Conservation (phyloP, 2,113 vertebrate genomes). For the Carassius auratus region DNA sequence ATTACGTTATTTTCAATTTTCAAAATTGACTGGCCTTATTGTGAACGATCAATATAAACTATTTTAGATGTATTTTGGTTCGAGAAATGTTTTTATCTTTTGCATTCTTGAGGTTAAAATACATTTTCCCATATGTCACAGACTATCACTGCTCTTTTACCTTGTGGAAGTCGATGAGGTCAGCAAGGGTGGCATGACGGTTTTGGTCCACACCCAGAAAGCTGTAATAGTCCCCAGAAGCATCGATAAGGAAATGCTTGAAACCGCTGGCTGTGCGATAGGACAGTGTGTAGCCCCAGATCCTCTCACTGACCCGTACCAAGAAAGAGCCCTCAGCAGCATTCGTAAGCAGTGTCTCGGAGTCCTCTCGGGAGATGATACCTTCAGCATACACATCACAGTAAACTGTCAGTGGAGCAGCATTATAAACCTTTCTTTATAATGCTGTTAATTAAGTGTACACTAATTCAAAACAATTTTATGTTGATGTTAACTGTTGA, state of each 20-base stretch:
- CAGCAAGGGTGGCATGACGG: conserved; percentile 80
- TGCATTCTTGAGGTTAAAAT: background rate
- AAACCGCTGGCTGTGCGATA: conserved; percentile 80
- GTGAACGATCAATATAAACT: background rate
- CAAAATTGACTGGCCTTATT: background rate
- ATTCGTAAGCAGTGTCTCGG: conserved; percentile 80
- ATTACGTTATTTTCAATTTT: background rate
- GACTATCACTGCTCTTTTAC: conserved; percentile 58
- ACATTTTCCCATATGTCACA: background rate
- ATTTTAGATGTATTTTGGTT: background rate
- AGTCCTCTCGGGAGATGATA: conserved; percentile 82
- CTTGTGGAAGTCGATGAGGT: conserved; percentile 87
- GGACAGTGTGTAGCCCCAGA: conserved; percentile 84
- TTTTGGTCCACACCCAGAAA: conserved; percentile 85
- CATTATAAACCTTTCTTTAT: background rate
- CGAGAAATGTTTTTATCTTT: background rate
- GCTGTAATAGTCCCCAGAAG: conserved; percentile 82
- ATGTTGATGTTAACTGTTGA: background rate
- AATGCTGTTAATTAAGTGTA: background rate
- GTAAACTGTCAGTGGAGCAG: background rate
- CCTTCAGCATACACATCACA: conserved; percentile 65
- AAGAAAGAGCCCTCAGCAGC: conserved; percentile 80
- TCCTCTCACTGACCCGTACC: conserved; percentile 84
- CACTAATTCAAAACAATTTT: background rate
- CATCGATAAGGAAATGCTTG: conserved; percentile 85